Evolutionary conservation across 2,113 vertebrate species (phyloP).

Genomic region (Melanotaenia duboulayi): DNA sequence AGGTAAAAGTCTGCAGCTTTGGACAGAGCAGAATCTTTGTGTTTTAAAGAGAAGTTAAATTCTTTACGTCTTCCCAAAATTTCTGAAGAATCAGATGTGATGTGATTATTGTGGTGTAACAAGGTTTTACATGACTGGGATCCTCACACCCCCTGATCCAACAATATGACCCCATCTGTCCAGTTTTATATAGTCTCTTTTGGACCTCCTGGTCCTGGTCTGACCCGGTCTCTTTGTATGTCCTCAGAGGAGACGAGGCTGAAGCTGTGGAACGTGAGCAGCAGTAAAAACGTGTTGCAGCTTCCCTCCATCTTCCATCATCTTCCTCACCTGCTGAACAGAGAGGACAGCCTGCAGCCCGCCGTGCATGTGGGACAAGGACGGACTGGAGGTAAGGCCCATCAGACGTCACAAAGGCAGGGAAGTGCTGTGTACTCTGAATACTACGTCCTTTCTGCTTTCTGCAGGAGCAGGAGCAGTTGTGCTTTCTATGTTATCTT

Average conservation of each 20-base stretch:
- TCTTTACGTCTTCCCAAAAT: no score
- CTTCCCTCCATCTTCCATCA: constrained; percentile 98
- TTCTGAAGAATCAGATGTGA: no score
- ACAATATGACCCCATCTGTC: background rate
- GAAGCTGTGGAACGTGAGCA: constrained; percentile 95
- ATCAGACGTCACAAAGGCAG: background rate
- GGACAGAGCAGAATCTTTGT: no score
- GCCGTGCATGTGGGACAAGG: constrained; percentile 95
- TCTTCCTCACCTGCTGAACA: constrained; percentile 96
- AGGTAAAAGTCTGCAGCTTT: no score
- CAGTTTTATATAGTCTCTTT: background rate
- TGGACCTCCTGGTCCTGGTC: background rate
- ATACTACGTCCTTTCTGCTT: background rate
- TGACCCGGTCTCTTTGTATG: background rate
- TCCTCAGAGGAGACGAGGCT: constrained; percentile 91
- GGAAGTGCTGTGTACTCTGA: no score
- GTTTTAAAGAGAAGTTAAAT: no score
- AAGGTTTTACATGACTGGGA: no score
- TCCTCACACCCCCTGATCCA: no score
- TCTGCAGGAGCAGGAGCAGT: no score
- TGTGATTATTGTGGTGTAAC: no score
- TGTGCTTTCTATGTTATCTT: no score
- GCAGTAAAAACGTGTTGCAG: constrained; percentile 94
- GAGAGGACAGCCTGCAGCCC: constrained; percentile 95
- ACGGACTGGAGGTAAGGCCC: constrained; percentile 89